Conservation (phyloP, 2,113 vertebrate genomes). For the Gracilinanus agilis region DNA sequence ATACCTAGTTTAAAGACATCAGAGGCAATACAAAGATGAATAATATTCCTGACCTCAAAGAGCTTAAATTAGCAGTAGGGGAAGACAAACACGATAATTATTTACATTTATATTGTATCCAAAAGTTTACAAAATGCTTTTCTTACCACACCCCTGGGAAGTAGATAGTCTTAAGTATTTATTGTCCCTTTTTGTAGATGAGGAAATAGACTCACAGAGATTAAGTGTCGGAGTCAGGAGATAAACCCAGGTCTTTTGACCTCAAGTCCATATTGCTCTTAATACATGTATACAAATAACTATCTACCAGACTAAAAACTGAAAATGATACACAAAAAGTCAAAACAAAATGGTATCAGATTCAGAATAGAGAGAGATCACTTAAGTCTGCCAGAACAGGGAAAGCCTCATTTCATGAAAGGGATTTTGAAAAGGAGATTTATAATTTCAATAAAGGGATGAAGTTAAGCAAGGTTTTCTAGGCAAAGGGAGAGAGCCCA, state of each 20-base stretch:
- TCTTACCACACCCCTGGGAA: background rate
- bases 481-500: background rate
- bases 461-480: background rate
- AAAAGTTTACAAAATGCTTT: background rate
- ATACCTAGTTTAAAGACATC: background rate
- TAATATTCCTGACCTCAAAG: background rate
- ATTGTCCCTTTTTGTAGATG: background rate
- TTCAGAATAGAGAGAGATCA: background rate
- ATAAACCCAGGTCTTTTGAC: background rate
- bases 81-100: background rate
- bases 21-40: background rate
- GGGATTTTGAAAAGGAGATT: background rate
- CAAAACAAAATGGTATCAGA: background rate
- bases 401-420: background rate
- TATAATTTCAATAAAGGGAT: background rate
- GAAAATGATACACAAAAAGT: background rate
- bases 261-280: background rate
- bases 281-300: background rate
- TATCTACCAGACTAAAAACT: background rate
- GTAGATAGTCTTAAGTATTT: background rate
- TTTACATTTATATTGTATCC: background rate
- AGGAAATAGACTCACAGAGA: background rate
- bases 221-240: background rate
- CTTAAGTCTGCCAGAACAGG: background rate
- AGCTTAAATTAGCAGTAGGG: background rate